phyloP scores from a whole-genome alignment of 2,888 invertebrate genomes.

The Lottia gigantea region DNA sequence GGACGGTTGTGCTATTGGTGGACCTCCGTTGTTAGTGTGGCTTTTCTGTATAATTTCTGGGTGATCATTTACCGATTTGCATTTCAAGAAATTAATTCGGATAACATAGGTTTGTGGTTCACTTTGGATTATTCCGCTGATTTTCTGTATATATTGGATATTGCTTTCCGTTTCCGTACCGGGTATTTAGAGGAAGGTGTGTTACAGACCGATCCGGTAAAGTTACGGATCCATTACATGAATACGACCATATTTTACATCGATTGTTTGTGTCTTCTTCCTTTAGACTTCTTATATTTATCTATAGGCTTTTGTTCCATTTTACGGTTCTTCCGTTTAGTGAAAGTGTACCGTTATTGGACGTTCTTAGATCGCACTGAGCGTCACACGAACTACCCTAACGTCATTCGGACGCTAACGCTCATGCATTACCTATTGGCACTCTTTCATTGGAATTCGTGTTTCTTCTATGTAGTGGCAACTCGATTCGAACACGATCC shows the following conservation, averaged over 20 bases:
- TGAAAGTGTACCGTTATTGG: conserved; percentile 98
- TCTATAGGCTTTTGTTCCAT: conserved; percentile 95
- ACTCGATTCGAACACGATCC: conserved; percentile 72
- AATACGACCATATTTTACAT: conserved; percentile 98
- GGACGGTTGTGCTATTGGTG: conserved; percentile 79
- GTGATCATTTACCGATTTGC: conserved; percentile 96
- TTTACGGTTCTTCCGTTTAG: conserved; percentile 92
- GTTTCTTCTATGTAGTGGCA: conserved; percentile 87
- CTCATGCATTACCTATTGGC: conserved; percentile 88
- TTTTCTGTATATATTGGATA: conserved; percentile 94
- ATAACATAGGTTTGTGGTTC: conserved; percentile 94
- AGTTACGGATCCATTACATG: conserved; percentile 96
- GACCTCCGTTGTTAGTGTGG: conserved; percentile 67
- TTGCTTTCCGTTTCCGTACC: conserved; percentile 96
- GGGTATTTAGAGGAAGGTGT: conserved; percentile 98
- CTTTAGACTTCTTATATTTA: conserved; percentile 96
- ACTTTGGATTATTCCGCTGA: conserved; percentile 96
- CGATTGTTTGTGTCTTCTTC: conserved; percentile 96
- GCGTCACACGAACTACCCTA: conserved; percentile 98
- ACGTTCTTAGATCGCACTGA: conserved; percentile 98
- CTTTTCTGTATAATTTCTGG: conserved; percentile 68
- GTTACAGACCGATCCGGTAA: conserved; percentile 92
- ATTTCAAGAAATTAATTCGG: conserved; percentile 91
- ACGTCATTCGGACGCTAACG: conserved; percentile 76
- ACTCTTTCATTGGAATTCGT: conserved; percentile 99